Percentiles rank a stretch among this genome's conserved stretches.
Evolutionary conservation across 2,113 vertebrate species (phyloP).

Genomic region (Aspidoscelis tigris): DNA sequence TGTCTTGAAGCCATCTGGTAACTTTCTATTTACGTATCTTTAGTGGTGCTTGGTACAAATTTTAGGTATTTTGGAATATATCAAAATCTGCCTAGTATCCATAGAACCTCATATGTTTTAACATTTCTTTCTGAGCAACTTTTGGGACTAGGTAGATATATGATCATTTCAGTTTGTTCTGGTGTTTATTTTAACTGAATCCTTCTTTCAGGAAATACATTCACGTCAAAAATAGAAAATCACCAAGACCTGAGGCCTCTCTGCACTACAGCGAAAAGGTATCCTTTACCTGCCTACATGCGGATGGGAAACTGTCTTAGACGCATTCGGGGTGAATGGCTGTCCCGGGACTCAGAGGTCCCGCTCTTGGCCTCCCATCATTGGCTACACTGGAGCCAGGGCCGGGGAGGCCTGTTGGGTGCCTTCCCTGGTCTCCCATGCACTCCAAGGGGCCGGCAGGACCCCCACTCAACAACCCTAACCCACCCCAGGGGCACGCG

Average conservation of each 20-base stretch:
- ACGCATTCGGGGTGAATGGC: too few relatives aligned
- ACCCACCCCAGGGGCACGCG: too few relatives aligned
- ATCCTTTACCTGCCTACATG: too few relatives aligned
- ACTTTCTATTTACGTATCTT: slow-evolving; percentile 45
- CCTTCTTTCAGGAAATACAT: slow-evolving; percentile 33
- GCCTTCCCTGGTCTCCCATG: too few relatives aligned
- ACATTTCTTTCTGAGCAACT: slow-evolving; percentile 18
- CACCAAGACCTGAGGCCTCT: slow-evolving; percentile 14
- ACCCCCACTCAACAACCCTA: too few relatives aligned
- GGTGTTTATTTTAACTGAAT: slow-evolving; percentile 65
- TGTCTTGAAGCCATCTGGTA: background rate
- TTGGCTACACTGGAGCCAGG: too few relatives aligned
- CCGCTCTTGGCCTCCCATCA: too few relatives aligned
- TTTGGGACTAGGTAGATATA: slow-evolving; percentile 46
- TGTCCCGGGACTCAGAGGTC: too few relatives aligned
- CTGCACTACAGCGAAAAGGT: too few relatives aligned
- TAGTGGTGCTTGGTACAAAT: slow-evolving; percentile 7
- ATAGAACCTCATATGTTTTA: slow-evolving; percentile 45
- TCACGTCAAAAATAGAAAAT: slow-evolving; percentile 30
- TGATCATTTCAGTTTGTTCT: slow-evolving; percentile 37
- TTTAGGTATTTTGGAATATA: slow-evolving; percentile 25
- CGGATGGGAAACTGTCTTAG: too few relatives aligned
- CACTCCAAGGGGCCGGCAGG: too few relatives aligned
- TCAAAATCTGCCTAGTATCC: background rate
- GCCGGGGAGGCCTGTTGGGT: too few relatives aligned